Percentiles rank a stretch among this genome's conserved stretches.
Conservation (phyloP, 2,797 vertebrate species). For the Helarctos malayanus region DNA sequence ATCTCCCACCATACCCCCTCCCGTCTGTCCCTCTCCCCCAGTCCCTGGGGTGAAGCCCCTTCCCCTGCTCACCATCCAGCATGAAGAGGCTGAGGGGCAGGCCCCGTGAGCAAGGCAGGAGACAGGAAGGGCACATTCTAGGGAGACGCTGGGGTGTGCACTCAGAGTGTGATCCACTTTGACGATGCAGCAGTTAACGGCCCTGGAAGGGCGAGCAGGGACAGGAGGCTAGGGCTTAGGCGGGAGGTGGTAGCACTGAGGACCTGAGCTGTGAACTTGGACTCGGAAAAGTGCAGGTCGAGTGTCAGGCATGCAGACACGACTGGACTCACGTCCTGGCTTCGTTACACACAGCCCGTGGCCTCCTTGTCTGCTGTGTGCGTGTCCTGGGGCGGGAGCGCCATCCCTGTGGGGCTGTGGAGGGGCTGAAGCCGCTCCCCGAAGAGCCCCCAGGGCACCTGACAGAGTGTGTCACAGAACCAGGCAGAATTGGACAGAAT, state of each 20-base stretch:
- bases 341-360: background rate
- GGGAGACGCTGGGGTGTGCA: accelerated
- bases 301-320: accelerated
- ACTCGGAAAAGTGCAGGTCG: background rate
- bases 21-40: background rate
- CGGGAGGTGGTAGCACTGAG: accelerated
- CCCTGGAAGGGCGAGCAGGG: accelerated
- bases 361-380: background rate
- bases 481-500: background rate
- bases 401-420: background rate
- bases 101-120: background rate
- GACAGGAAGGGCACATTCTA: accelerated
- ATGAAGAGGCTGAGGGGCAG: too few relatives aligned
- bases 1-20: too few relatives aligned
- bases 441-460: background rate
- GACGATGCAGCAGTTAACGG: accelerated
- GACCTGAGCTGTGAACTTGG: accelerated
- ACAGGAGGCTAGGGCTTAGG: accelerated
- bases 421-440: background rate
- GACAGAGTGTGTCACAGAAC: background rate
- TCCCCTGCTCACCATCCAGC: background rate
- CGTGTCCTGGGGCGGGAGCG: accelerated
- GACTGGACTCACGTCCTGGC: accelerated
- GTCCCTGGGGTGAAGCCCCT: background rate
- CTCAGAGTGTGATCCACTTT: accelerated